These are phyloP conservation scores for Oreochromis spilurus DNA, from an alignment of 2,113 vertebrate species.

Conservation along the genomic window DNA sequence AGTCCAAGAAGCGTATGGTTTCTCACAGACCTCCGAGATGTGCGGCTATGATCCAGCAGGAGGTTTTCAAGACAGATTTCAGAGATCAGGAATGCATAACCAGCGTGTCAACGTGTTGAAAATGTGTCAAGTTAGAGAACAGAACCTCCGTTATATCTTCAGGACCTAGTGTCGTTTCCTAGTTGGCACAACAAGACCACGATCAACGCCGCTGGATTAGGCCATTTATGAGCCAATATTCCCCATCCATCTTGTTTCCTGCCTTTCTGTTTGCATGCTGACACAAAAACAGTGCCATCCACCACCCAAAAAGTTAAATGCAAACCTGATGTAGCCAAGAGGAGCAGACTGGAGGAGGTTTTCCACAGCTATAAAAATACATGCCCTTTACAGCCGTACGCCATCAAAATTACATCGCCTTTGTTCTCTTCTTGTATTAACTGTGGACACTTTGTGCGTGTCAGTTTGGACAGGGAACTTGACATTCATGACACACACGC, in stretches of 20 bases:
- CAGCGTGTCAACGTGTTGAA: not conserved
- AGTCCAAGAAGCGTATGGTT: not conserved
- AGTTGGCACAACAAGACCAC: not conserved
- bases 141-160: not conserved
- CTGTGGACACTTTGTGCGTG: not conserved
- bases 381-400: not conserved
- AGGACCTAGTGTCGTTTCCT: not conserved
- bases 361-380: conserved; percentile 40
- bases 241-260: not conserved
- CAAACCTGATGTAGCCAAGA: conserved; percentile 29
- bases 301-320: not conserved
- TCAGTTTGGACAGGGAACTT: not conserved
- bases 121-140: not conserved
- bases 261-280: not conserved
- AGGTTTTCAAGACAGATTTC: not conserved
- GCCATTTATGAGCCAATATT: not conserved
- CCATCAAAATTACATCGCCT: not conserved
- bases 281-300: not conserved
- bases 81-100: not conserved
- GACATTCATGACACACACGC: not conserved
- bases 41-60: not conserved
- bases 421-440: conserved; percentile 6
- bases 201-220: not conserved
- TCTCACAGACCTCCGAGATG: not conserved
- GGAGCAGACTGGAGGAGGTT: conserved; percentile 12